Base-by-base conservation (phyloP, 2,888 invertebrate species). In the Mesochorus sp. region DNA sequence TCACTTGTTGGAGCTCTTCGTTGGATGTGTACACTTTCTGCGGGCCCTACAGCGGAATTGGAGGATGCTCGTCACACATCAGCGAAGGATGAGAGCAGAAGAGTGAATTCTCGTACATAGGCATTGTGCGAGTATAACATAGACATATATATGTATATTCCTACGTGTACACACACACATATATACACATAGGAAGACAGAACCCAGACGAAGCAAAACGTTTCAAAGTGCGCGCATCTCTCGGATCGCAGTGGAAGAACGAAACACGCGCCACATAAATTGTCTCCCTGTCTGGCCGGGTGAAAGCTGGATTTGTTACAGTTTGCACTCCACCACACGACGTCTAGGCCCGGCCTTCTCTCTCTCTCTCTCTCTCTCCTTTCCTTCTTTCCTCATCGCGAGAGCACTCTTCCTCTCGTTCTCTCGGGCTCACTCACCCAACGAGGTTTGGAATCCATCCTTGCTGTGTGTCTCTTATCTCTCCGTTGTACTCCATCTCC, bases 221-320 rank as follows among this genome's bases (percentile, higher is more conserved):
- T 31, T 74, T 64, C 24, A 28, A 70, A 59, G 71, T 61, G 68
- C 44, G 70, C 64, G 59, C 61, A 79, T 79, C 71, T 78, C 82
- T 80, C 81, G 83, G 83, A 85, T 84, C 85, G 86, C 44, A 84
- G 62, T 83, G 83, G 82, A 85, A 84, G 73, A 88, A 88, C 86
- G 84, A 88, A 88, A 88, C 87, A 87, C 87, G 88, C 88, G 89
- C 88, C 89, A 90, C 89, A 90, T 90, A 90, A 90, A 90, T 90
- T 89, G 88, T 90, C 90, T 86, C 85, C 85, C 87, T 89, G 90
- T 90, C 90, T 87, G 85, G 84, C 84, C 85, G 87, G 87, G 88
- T 90, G 90, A 90, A 90, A 90, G 90, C 89, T 90, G 90, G 90
- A 90, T 90, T 90, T 90, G 90, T 90, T 90, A 90, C 88, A 90